Evolutionary conservation across 2,113 vertebrate genomes (phyloP).

Genomic region (Hemibagrus wyckioides): DNA sequence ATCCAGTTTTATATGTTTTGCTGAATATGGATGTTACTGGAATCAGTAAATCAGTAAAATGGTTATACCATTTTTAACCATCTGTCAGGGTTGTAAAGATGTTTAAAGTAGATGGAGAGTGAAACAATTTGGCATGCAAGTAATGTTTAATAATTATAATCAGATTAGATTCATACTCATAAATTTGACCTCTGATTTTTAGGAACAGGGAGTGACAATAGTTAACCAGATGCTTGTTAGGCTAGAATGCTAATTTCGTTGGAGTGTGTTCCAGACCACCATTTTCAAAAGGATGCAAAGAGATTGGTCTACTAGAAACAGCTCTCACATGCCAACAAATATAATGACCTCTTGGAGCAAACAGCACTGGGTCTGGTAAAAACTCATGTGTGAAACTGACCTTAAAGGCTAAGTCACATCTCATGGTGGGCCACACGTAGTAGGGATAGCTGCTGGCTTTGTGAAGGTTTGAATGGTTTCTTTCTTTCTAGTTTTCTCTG

Average conservation of each 20-base stretch:
- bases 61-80: too few species aligned
- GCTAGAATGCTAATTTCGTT: too few species aligned
- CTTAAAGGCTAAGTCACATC: neutral
- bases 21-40: too few species aligned
- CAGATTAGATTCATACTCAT: too few species aligned
- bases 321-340: neutral
- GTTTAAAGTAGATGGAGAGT: too few species aligned
- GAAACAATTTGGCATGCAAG: too few species aligned
- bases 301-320: neutral
- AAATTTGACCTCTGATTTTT: too few species aligned
- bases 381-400: neutral
- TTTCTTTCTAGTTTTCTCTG: neutral
- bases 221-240: too few species aligned
- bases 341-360: neutral
- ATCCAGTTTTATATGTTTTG: too few species aligned
- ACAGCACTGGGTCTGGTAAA: neutral
- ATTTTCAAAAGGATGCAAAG: neutral
- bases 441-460: neutral
- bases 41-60: too few species aligned
- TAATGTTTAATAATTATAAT: too few species aligned
- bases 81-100: too few species aligned
- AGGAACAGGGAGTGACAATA: neutral
- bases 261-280: neutral
- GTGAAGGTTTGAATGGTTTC: neutral
- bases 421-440: neutral